Evolutionary conservation across 2,797 vertebrate genomes (phyloP), one percentile per base, ranked within the genome.

Genomic region (Melanotaenia pygmaea): DNA sequence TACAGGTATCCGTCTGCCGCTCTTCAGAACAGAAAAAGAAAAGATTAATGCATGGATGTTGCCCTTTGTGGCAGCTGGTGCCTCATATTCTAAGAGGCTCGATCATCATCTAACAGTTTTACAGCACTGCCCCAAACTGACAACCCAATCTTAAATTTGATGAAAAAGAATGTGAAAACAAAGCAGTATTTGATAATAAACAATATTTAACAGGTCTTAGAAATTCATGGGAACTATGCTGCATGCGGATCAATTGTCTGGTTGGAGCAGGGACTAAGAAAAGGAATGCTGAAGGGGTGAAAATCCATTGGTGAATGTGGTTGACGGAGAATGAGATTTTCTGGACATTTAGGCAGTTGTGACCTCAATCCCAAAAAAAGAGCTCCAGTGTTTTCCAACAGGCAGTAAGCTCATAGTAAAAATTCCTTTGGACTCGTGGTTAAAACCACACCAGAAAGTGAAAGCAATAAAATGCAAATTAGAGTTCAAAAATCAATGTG

Each of bases 351-450:
- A 72, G 61, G 66, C 82, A 82, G 70, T 85, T 79, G 79, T 88
- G 83, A 92, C 88, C 86, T 92, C 80, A 88, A 88, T 90, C 84
- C 80, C 70, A 81, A 83, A 83, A 79, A 80, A 72, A 57, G 69
- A 79, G 67, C 77, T 85, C 82, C 53, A 64, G 60, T 18, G 22
- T 57, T 56, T 76, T 81, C 38, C 22, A 20, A 62, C 24, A 59
- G 63, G 70, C 38, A 70, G 64, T 60, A 50, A 71, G 67, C 63
- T 45, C 50, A 24, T 32, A 37, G 24, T 76, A 72, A 78, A 83
- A 74, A 72, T 2, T 2, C 63, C 65, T 64, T 74, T 67, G 63
- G 70, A 77, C 72, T 82, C 18, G 6, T 38, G 20, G 56, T 53
- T 74, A 59, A 83, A 82, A 54, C 35, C 20, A 56, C 8, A 61